phyloP scores from a whole-genome alignment of 2,113 vertebrate genomes.

The Bubo scandiacus region DNA sequence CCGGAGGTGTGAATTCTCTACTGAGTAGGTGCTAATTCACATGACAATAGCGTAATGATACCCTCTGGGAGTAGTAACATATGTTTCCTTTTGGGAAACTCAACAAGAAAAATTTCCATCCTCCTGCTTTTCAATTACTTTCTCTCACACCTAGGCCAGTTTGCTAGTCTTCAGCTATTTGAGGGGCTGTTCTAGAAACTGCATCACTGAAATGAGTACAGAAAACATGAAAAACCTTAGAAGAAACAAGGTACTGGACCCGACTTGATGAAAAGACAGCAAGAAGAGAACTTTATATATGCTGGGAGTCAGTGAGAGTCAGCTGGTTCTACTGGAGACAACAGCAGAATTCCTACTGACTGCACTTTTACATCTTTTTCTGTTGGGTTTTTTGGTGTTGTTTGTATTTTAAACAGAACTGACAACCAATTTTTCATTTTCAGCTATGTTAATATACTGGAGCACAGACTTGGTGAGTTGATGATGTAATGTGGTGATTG shows the following conservation, averaged over 20 bases:
- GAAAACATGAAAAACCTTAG: not conserved
- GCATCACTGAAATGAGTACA: not conserved
- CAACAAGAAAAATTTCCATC: not conserved
- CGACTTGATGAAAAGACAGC: not conserved
- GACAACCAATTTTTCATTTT: not conserved
- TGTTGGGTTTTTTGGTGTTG: not conserved
- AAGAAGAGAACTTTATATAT: not conserved
- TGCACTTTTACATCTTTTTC: not conserved
- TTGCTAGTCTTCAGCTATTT: not conserved
- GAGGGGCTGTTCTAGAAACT: not conserved
- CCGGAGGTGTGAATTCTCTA: not conserved
- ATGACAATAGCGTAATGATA: not conserved
- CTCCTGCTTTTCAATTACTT: not conserved
- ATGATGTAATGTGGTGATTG: not conserved
- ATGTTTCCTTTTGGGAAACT: not conserved
- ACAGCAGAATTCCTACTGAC: not conserved
- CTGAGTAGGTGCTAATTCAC: not conserved
- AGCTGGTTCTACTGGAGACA: not conserved
- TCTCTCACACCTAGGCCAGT: not conserved
- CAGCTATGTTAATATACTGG: not conserved
- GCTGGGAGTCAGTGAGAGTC: not conserved
- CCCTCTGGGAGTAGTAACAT: not conserved
- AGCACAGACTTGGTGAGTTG: not conserved
- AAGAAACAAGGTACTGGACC: not conserved
- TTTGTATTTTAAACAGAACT: not conserved